Evolutionary conservation across 2,113 vertebrate genomes (phyloP), one percentile per base, ranked within the genome.

Genomic region (Bungarus multicinctus): DNA sequence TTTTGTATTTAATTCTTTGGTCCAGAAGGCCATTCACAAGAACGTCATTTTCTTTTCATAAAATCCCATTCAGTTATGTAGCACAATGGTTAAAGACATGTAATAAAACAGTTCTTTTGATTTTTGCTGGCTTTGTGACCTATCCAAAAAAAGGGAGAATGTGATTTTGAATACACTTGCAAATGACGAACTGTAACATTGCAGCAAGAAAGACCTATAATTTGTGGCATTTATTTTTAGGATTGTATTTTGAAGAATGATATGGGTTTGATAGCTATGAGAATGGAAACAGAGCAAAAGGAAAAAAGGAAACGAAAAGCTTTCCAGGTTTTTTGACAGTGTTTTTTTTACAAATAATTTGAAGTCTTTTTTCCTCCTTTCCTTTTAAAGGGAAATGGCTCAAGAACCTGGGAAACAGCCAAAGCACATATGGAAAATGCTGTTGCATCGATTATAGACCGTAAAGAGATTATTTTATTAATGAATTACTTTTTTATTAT

Each of bases 181-280:
- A 96, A 97, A 97, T 94, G 90, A 95, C 87, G 93, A 47, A 90
- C 94, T 94, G 22, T 47, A 92, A 91, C 89, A 94, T n/a, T 96
- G 43, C 93, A 92, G 90, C 87, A 95, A 89, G 52, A 87, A 92
- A 93, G 87, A 89, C 85, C 93, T 97, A 27, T 96, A 95, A 97
- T 97, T 96, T 97, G 43, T 39, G 93, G 90, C 90, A 90, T 95
- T 96, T 97, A 96, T 97, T 97, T 97, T 97, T 96, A 96, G 95
- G 94, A 91, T 91, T 93, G 64, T 55, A 94, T 94, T 95, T 93
- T 93, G 92, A 69, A 95, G 89, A 60, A 87, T 91, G 92, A 92
- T 91, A 94, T 57, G 20, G 88, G 54, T 94, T 94, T 96, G 87
- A 95, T 54, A 23, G 57, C 81, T 95, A 53, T 93, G 92, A 93